Base-by-base conservation (phyloP, 1,140 invertebrate species). In the Metaphire vulgaris region DNA sequence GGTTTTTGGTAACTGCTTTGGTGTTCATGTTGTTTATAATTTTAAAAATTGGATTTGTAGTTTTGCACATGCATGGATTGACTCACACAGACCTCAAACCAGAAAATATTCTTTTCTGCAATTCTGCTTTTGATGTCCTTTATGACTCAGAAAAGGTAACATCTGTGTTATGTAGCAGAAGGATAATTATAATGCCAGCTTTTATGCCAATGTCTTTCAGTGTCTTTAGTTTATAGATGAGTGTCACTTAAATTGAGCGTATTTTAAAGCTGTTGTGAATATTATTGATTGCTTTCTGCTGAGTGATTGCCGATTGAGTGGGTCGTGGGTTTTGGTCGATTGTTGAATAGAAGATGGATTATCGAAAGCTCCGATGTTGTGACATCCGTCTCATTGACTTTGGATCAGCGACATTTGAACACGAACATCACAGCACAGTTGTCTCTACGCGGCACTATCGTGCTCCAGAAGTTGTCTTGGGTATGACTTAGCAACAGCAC, bases 41-140 rank as follows among this genome's bases (percentile, higher is more conserved):
- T 68, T 68, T 68, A 26, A 68, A 68, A n/a, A n/a, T 68, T 68
- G 26, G 74, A 72, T 79, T 83, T 84, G 34, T 81, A 88, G 87
- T 99, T 89, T 88, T 99, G 56, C 97, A 99, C 87, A 94, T 98
- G 82, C 96, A 97, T 88, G 92, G 96, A 86, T 89, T 99, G 76
- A 99, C 97, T 73, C 97, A 99, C 88, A 99, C 97, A 15, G 97
- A 99, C 89, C 89, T 99, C 81, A 99, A 99, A 80, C 97, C 97
- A 33, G 97, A 99, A 89, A 99, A 99, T 89, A 98, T 99, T 80
- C 88, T 99, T 33, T 99, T 99, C 86, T 91, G 97, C 12, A 93
- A 96, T 88, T 96, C 95, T 28, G 93, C 95, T 81, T 97, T 92
- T 84, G 93, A 96, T 41, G 56, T 74, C 69, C 31, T 71, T n/a